phyloP scores from a whole-genome alignment of 2,113 vertebrate species.

The Otocyon megalotis region DNA sequence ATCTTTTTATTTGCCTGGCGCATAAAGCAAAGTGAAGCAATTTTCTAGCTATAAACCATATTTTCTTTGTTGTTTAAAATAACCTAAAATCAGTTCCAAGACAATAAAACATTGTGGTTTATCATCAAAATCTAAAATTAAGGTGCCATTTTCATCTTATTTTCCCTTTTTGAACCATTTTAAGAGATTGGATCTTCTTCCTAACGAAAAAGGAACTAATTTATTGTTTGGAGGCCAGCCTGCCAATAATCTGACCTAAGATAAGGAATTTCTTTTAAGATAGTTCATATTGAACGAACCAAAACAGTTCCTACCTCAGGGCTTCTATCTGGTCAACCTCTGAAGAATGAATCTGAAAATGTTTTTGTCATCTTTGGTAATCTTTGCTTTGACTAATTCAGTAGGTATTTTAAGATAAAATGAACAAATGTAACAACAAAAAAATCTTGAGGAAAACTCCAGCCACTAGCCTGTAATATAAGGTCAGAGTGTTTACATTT shows the following conservation, averaged over 20 bases:
- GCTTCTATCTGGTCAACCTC: constrained; percentile 16
- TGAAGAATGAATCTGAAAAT: constrained; percentile 16
- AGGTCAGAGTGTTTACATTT: background rate
- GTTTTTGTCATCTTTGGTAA: background rate
- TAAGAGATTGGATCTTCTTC: background rate
- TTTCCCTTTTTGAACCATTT: background rate
- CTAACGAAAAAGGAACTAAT: background rate
- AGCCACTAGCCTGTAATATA: background rate
- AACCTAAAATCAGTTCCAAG: constrained; percentile 5
- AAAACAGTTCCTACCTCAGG: background rate
- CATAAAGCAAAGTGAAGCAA: background rate
- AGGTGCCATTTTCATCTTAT: background rate
- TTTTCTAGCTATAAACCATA: background rate
- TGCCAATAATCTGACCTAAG: background rate
- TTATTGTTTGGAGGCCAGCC: background rate
- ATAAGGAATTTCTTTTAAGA: background rate
- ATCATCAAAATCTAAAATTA: background rate
- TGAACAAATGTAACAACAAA: background rate
- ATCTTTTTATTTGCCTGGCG: constrained; percentile 25
- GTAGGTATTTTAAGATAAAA: background rate
- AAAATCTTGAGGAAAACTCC: background rate
- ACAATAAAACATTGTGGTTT: background rate
- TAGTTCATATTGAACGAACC: background rate
- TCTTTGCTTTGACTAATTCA: constrained; percentile 8
- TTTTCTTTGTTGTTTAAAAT: constrained; percentile 1